Evolutionary conservation across 2,797 vertebrate species (phyloP).

Genomic region (Chelmon rostratus): DNA sequence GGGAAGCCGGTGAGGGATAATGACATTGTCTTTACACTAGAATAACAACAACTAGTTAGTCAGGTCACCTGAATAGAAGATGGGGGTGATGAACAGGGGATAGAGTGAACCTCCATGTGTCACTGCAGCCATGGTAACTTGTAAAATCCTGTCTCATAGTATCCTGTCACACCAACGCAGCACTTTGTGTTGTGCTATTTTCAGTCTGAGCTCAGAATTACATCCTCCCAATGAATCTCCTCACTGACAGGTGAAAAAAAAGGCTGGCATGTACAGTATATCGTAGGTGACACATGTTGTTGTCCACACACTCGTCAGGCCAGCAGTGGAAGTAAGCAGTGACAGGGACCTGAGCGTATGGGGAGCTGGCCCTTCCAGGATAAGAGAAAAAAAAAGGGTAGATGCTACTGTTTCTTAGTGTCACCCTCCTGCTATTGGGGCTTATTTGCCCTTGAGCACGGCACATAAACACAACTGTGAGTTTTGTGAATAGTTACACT

Average conservation of each 20-base stretch:
- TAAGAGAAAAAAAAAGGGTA: background rate
- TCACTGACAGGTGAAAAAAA: slow-evolving; percentile 24
- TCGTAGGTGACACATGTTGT: slow-evolving; percentile 11
- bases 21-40: too few species aligned
- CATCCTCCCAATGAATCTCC: slow-evolving; percentile 10
- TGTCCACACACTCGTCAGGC: slow-evolving; percentile 7
- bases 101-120: slow-evolving; percentile 2
- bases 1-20: background rate
- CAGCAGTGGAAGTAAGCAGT: background rate
- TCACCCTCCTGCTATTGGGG: slow-evolving; percentile 18
- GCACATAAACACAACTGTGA: slow-evolving; percentile 37
- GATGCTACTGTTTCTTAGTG: slow-evolving; percentile 7
- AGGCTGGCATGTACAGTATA: background rate
- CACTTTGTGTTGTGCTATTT: background rate
- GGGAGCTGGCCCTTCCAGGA: background rate
- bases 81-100: background rate
- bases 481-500: slow-evolving; percentile 55
- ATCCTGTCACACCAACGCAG: slow-evolving; percentile 7
- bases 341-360: background rate
- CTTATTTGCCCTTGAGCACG: slow-evolving; percentile 36
- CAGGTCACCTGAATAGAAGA: background rate
- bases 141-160: slow-evolving; percentile 7
- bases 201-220: background rate
- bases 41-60: background rate
- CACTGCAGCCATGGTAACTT: background rate